A percentile compares a stretch with the other conserved stretches of the same genome.
Evolutionary conservation across 30 jellyfish, hydroid and myxozoan genomes (phyloP).

Genomic region (Cassiopea xamachana): DNA sequence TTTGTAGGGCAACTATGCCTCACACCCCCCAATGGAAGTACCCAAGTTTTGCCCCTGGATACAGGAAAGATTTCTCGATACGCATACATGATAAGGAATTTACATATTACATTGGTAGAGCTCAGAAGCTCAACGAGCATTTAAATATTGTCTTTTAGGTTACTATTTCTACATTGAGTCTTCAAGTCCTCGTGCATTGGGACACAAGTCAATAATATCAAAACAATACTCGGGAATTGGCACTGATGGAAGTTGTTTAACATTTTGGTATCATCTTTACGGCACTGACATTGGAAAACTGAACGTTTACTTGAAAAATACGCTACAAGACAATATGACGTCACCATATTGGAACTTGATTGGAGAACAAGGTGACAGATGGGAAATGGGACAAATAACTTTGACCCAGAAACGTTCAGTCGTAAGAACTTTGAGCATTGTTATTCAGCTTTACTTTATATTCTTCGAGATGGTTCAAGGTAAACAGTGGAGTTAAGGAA

Average conservation of each 20-base stretch:
- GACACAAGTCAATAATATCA: constrained; percentile 48
- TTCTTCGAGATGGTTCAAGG: background rate
- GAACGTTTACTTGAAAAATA: constrained; percentile 40
- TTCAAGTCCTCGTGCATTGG: constrained; percentile 53
- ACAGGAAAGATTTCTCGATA: too few species aligned
- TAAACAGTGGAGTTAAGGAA: background rate
- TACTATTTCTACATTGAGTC: constrained; percentile 81
- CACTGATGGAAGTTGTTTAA: constrained; percentile 79
- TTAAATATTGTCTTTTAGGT: constrained; percentile 23
- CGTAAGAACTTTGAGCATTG: background rate
- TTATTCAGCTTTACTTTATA: background rate
- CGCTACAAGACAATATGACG: background rate
- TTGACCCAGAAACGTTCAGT: constrained; percentile 3
- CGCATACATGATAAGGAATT: too few species aligned
- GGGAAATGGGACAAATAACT: constrained; percentile 65
- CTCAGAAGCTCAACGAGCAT: too few species aligned
- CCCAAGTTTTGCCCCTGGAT: too few species aligned
- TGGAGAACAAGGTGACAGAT: constrained; percentile 82
- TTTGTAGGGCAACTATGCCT: too few species aligned
- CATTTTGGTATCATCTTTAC: constrained; percentile 78
- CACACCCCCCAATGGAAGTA: too few species aligned
- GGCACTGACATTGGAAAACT: constrained; percentile 68
- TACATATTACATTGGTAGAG: too few species aligned
- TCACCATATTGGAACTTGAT: constrained; percentile 44
- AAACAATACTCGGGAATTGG: constrained; percentile 45